Evolutionary conservation across 2,888 invertebrate genomes (phyloP).

Genomic region (Rutpela maculata): DNA sequence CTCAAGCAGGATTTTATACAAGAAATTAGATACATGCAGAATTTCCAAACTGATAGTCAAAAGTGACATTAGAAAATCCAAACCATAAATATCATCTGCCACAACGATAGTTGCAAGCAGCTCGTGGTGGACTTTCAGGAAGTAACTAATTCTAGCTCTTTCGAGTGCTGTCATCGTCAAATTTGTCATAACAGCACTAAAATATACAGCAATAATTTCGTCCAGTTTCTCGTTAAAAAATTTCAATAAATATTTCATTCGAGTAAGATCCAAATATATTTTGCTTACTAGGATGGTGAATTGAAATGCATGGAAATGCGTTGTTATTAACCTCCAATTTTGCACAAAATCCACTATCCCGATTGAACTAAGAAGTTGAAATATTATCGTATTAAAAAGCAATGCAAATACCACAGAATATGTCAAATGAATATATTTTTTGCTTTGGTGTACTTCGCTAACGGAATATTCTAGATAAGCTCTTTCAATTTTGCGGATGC

Average conservation of each 20-base stretch:
- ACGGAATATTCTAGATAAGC: not conserved
- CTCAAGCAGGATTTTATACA: not conserved
- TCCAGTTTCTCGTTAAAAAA: not conserved
- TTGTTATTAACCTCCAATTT: not conserved
- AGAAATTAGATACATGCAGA: not conserved
- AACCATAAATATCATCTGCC: not conserved
- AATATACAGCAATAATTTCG: not conserved
- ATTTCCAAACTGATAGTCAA: not conserved
- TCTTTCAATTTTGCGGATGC: not conserved
- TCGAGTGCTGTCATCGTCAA: not conserved
- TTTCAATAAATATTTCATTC: not conserved
- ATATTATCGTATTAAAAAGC: not conserved
- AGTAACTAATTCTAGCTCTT: not conserved
- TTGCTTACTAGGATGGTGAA: not conserved
- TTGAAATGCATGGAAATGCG: not conserved
- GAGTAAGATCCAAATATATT: not conserved
- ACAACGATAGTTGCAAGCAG: not conserved
- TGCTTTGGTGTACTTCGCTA: not conserved
- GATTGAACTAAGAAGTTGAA: not conserved
- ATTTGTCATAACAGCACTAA: not conserved
- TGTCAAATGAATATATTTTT: not conserved
- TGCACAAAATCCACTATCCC: not conserved
- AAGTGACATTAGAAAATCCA: not conserved
- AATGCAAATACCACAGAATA: not conserved
- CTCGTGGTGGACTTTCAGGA: not conserved